A percentile compares a stretch with the other conserved stretches of the same genome.
Evolutionary conservation across 2,113 vertebrate species (phyloP).

Genomic region (Clarias gariepinus): DNA sequence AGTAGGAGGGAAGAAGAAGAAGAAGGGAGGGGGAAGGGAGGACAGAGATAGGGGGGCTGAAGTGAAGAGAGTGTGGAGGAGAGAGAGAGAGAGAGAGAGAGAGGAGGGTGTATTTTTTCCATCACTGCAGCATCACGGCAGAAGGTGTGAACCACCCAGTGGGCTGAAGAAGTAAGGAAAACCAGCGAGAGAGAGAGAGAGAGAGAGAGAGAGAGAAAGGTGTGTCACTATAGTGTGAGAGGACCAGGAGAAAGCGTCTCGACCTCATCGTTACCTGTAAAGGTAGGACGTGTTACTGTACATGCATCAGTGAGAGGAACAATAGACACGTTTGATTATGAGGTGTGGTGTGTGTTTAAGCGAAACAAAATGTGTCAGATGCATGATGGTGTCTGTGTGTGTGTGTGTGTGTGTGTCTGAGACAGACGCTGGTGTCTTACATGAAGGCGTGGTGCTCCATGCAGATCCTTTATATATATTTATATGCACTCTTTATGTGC

Average conservation of each 20-base stretch:
- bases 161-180: conserved; percentile 28
- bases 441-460: conserved; percentile 25
- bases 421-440: neutral
- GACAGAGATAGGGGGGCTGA: neutral
- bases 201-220: conserved; percentile 4
- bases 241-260: neutral
- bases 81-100: conserved; percentile 29
- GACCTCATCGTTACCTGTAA: conserved; percentile 6
- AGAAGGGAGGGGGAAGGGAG: conserved; percentile 7
- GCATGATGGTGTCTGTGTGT: neutral
- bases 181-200: conserved; percentile 9
- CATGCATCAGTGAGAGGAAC: neutral
- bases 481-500: neutral
- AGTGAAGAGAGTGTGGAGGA: neutral
- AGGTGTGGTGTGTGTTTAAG: conserved; percentile 11
- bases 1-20: conserved; percentile 22
- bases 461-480: neutral
- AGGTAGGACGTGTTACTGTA: conserved; percentile 38
- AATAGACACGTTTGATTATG: neutral
- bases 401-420: neutral
- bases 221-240: conserved; percentile 19
- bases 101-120: conserved; percentile 48
- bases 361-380: neutral
- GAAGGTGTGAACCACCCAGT: conserved; percentile 37
- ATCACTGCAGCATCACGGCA: conserved; percentile 57